These are phyloP conservation scores for Seriola quinqueradiata DNA, from an alignment of 2,113 vertebrate species.

Conservation along the genomic window DNA sequence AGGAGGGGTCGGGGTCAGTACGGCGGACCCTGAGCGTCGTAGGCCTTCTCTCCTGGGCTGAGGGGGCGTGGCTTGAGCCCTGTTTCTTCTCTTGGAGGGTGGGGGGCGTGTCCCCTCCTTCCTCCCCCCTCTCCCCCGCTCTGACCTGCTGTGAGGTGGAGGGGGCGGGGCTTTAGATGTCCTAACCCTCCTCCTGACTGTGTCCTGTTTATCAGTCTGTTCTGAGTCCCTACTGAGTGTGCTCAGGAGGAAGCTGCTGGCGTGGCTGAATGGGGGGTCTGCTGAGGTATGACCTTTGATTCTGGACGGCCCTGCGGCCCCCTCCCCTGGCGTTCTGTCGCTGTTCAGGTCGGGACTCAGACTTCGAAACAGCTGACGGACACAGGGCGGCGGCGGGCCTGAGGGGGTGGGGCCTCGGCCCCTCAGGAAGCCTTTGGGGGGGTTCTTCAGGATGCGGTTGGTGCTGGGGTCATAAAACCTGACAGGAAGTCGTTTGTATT, in stretches of 20 bases:
- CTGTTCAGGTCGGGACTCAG: constrained; percentile 86
- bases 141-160: constrained; percentile 6
- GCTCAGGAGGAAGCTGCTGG: constrained; percentile 58
- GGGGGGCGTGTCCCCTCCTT: constrained; percentile 11
- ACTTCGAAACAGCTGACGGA: constrained; percentile 87
- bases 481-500: constrained; percentile 87
- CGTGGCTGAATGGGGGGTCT: constrained; percentile 49
- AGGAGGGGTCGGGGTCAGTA: too few species aligned
- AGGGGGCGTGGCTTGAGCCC: constrained; percentile 6
- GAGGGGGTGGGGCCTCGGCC: constrained; percentile 47
- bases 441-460: constrained; percentile 85
- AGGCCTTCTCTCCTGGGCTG: constrained; percentile 57
- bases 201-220: constrained; percentile 37
- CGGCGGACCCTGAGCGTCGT: constrained; percentile 36
- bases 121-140: neutral
- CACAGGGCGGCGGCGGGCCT: constrained; percentile 42
- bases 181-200: constrained; percentile 7
- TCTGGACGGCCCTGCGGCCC: constrained; percentile 44
- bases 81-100: constrained; percentile 17
- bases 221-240: constrained; percentile 58
- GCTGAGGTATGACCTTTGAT: constrained; percentile 54
- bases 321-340: constrained; percentile 64
- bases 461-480: constrained; percentile 87
- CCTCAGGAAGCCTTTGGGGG: constrained; percentile 75
- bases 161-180: constrained; percentile 7